A percentile compares a stretch with the other conserved stretches of the same genome.
Conservation (phyloP, 2,113 vertebrate species). For the Mesitornis unicolor region DNA sequence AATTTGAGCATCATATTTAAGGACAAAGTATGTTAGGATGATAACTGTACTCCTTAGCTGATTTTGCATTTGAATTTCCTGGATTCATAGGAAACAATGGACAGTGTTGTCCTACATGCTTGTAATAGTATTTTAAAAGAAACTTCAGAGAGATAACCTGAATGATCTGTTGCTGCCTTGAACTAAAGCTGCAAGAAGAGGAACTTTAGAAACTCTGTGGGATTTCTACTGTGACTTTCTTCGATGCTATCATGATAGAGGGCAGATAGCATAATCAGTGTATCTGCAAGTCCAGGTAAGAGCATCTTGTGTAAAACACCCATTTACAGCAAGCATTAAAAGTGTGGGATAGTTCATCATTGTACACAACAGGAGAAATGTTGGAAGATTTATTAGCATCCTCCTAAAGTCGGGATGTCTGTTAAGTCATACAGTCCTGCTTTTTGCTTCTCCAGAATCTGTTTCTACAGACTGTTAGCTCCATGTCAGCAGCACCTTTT, state of each 20-base stretch:
- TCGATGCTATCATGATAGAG: neutral
- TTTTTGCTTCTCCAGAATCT: neutral
- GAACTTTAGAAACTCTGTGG: neutral
- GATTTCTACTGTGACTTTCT: neutral
- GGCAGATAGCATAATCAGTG: neutral
- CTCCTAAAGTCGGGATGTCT: neutral
- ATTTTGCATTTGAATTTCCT: neutral
- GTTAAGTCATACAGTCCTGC: neutral
- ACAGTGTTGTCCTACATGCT: neutral
- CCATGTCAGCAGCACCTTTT: neutral
- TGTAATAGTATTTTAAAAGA: neutral
- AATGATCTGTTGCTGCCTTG: neutral
- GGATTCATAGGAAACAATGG: neutral
- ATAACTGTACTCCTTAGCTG: neutral
- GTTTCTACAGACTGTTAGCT: neutral
- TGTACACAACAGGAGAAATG: neutral
- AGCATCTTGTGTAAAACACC: neutral
- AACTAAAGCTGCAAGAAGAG: neutral
- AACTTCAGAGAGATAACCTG: neutral
- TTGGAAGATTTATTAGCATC: neutral
- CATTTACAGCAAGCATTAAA: neutral
- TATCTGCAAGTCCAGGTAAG: neutral
- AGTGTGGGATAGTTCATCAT: neutral
- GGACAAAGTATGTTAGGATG: neutral
- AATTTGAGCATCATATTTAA: neutral